phyloP scores from a whole-genome alignment of 2,113 vertebrate species.

The Zapus hudsonius region DNA sequence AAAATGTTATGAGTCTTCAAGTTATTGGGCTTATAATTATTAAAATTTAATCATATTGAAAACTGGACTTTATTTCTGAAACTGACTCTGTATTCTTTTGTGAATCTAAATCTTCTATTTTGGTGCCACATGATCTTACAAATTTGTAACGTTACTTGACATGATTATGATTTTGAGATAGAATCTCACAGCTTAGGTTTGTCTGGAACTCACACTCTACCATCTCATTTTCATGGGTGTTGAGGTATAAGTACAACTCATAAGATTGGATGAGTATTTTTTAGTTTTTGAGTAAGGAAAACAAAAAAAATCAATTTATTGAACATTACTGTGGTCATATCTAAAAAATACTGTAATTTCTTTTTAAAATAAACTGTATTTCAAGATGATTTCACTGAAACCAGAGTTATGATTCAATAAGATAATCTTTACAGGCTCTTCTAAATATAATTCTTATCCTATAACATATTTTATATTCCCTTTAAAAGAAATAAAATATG shows the following conservation, averaged over 20 bases:
- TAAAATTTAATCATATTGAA: too few species aligned
- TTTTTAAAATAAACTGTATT: constrained; percentile 4
- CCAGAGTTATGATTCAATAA: constrained; percentile 69
- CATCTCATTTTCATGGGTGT: not conserved
- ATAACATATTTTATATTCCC: constrained; percentile 66
- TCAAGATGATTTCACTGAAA: constrained; percentile 61
- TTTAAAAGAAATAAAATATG: constrained; percentile 73
- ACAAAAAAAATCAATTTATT: not conserved
- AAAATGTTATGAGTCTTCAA: too few species aligned
- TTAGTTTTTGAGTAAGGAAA: not conserved
- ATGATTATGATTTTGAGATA: not conserved
- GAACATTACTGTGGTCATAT: not conserved
- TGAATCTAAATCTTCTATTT: not conserved
- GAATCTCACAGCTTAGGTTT: not conserved
- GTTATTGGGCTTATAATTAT: too few species aligned
- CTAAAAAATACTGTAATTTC: constrained; percentile 42
- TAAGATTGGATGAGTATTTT: not conserved
- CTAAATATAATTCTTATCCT: constrained; percentile 67
- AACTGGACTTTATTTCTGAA: too few species aligned
- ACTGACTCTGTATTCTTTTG: not conserved
- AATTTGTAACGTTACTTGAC: not conserved
- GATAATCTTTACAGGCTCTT: constrained; percentile 72
- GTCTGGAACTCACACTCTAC: rapidly evolving
- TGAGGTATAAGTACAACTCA: not conserved
- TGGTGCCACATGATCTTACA: constrained; percentile 20